Conservation (phyloP, 53 echinoderm and acorn worm genomes). For the Crossaster papposus region DNA sequence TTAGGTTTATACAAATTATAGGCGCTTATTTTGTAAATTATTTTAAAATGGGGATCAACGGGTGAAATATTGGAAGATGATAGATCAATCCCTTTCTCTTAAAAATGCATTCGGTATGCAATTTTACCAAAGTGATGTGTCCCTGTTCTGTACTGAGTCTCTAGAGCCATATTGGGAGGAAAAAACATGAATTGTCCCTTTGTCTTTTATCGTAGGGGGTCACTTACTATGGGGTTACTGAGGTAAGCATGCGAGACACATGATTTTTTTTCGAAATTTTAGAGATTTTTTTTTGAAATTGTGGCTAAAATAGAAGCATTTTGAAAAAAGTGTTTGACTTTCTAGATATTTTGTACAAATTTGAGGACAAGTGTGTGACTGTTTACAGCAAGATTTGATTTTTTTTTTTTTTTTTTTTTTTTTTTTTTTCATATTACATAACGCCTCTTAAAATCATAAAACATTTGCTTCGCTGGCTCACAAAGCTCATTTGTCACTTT, state of each 20-base stretch:
- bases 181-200: conserved; percentile 33
- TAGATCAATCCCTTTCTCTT: neutral
- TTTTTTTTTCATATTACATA: neutral
- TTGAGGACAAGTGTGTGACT: no score
- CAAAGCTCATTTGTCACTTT: neutral
- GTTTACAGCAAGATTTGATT: no score
- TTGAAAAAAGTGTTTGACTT: no score
- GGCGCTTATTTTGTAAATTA: no score
- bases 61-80: no score
- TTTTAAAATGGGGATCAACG: no score
- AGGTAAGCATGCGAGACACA: conserved; percentile 66
- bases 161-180: neutral
- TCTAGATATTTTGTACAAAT: no score
- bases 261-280: neutral
- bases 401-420: neutral
- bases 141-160: neutral
- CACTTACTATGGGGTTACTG: conserved; percentile 73
- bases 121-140: neutral
- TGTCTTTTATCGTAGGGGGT: conserved; percentile 67
- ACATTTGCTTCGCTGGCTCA: neutral
- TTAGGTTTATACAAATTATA: no score
- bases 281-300: neutral
- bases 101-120: neutral
- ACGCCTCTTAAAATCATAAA: neutral
- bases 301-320: no score